Evolutionary conservation across 2,888 invertebrate genomes (phyloP).

Genomic region (Macropis europaea): DNA sequence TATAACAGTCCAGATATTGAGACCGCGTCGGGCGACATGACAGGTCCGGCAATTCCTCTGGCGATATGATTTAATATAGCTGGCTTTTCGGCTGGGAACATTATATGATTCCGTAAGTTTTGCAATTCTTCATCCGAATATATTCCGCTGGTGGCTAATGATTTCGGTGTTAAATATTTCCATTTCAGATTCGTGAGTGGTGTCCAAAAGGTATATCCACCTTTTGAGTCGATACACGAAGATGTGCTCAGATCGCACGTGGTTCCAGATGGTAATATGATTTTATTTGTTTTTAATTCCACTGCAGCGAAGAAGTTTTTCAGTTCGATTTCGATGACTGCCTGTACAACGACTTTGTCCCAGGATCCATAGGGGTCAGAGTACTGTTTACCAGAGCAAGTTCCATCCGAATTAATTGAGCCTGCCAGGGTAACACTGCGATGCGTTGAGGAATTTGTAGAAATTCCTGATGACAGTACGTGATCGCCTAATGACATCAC

Average conservation of each 20-base stretch:
- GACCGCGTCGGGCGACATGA: too few species aligned
- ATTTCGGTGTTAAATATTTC: not conserved
- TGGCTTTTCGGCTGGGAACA: slow-evolving; percentile 36
- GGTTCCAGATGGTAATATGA: not conserved
- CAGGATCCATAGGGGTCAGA: not conserved
- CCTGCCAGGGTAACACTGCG: not conserved
- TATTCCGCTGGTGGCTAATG: not conserved
- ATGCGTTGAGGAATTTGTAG: not conserved
- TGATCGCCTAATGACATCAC: not conserved
- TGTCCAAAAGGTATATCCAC: too few species aligned
- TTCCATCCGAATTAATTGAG: not conserved
- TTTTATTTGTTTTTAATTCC: not conserved
- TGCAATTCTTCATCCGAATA: slow-evolving; percentile 38
- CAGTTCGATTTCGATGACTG: not conserved
- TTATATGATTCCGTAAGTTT: slow-evolving; percentile 29
- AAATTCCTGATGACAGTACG: not conserved
- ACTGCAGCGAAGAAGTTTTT: not conserved
- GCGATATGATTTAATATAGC: too few species aligned
- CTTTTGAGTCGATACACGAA: not conserved
- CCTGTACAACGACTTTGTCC: not conserved
- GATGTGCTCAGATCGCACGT: not conserved
- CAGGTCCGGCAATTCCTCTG: too few species aligned
- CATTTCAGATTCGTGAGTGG: not conserved
- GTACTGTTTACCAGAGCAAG: not conserved
- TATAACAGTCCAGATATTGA: too few species aligned